phyloP scores from a whole-genome alignment of 2,797 vertebrate species.

The Carapus acus region DNA sequence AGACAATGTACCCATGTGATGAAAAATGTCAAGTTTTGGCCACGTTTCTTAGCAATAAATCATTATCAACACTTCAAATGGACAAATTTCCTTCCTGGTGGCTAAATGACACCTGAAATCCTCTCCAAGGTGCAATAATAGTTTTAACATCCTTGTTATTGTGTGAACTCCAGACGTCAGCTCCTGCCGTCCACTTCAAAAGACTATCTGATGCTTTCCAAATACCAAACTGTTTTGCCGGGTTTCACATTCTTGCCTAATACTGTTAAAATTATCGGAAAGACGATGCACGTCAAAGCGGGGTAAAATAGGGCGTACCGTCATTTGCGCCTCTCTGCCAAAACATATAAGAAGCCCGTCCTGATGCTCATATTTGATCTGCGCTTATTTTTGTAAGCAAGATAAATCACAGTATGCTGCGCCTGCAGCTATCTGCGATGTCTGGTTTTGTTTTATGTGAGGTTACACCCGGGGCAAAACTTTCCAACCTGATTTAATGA shows the following conservation, averaged over 20 bases:
- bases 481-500: constrained; percentile 61
- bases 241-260: constrained; percentile 24
- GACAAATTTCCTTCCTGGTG: no score
- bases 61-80: no score
- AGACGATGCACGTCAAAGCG: constrained; percentile 25
- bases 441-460: constrained; percentile 51
- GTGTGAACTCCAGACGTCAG: no score
- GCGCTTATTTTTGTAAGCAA: constrained; percentile 38
- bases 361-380: constrained; percentile 27
- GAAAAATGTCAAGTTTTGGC: no score
- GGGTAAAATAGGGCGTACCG: constrained; percentile 19
- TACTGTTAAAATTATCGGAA: constrained; percentile 19
- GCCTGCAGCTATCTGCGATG: constrained; percentile 25
- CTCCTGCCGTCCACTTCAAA: no score
- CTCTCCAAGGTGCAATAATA: no score
- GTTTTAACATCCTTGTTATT: no score
- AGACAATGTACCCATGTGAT: no score
- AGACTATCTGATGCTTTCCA: no score
- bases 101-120: no score
- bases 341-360: constrained; percentile 25
- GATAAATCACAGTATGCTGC: constrained; percentile 43
- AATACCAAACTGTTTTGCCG: constrained; percentile 14
- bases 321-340: constrained; percentile 17
- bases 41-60: no score
- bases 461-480: constrained; percentile 47